Conservation (phyloP, 2,797 vertebrate genomes). For the Odontamblyopus lacepedii region DNA sequence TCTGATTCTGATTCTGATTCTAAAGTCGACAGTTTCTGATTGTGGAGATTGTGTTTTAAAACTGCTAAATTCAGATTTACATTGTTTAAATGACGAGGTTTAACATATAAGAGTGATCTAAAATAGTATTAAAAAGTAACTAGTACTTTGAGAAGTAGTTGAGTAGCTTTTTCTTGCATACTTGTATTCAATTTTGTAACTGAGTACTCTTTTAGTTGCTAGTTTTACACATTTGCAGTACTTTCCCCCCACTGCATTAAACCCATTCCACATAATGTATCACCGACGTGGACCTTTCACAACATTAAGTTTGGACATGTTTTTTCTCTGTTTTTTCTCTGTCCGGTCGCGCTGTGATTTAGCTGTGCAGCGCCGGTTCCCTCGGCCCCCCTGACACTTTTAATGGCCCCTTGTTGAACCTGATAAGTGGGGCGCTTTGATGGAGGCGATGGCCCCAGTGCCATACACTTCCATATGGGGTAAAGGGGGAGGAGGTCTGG, state of each 20-base stretch:
- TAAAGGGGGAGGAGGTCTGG: neutral
- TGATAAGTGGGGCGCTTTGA: conserved; percentile 12
- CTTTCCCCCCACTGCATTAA: neutral
- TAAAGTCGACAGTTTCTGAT: too few species aligned
- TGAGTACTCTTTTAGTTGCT: too few species aligned
- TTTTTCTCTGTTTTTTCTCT: conserved; percentile 3
- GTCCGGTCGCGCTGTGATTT: conserved; percentile 24
- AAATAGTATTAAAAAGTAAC: too few species aligned
- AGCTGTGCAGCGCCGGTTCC: conserved; percentile 12
- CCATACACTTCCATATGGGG: neutral
- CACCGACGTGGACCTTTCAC: neutral
- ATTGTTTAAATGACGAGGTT: too few species aligned
- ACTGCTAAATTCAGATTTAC: too few species aligned
- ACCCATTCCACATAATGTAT: neutral
- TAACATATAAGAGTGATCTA: too few species aligned
- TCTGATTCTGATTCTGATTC: too few species aligned
- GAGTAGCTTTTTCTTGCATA: too few species aligned
- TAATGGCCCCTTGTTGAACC: conserved; percentile 18
- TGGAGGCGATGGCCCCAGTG: conserved; percentile 3
- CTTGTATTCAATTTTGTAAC: too few species aligned
- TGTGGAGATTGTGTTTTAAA: too few species aligned
- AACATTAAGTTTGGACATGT: conserved; percentile 1
- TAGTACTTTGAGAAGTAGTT: too few species aligned
- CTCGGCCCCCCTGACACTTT: conserved; percentile 14
- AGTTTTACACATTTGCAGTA: too few species aligned